phyloP scores from a whole-genome alignment of 2,113 vertebrate species.

The Phalacrocorax carbo region DNA sequence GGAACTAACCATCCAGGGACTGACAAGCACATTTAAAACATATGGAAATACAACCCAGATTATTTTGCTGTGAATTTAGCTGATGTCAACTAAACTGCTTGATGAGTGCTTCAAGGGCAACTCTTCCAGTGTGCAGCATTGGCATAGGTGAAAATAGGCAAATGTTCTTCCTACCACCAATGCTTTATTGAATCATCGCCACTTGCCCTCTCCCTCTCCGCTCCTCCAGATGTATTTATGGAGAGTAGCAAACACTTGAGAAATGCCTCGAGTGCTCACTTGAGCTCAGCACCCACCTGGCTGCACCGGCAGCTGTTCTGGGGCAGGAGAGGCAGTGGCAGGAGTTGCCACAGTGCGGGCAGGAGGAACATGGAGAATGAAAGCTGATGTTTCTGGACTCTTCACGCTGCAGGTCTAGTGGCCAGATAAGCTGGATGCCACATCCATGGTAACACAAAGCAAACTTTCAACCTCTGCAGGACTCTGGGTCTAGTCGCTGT shows the following conservation, averaged over 20 bases:
- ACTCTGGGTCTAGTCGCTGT: background rate
- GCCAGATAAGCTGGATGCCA: background rate
- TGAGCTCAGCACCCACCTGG: background rate
- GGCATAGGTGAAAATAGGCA: background rate
- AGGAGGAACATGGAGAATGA: background rate
- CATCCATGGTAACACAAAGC: background rate
- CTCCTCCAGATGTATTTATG: background rate
- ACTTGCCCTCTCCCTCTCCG: background rate
- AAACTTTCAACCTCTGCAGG: background rate
- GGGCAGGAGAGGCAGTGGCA: background rate
- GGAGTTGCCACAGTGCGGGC: rapidly evolving
- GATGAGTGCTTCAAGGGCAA: background rate
- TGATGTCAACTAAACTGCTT: background rate
- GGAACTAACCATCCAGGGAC: background rate
- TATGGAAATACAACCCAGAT: background rate
- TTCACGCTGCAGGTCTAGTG: background rate
- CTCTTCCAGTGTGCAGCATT: background rate
- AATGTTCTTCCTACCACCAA: background rate
- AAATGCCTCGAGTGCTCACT: background rate
- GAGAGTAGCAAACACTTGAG: background rate
- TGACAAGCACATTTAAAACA: background rate
- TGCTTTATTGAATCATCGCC: background rate
- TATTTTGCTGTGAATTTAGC: background rate
- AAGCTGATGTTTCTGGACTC: background rate
- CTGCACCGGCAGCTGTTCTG: background rate